These are phyloP conservation scores for Temnothorax unifasciatus DNA, from an alignment of 2,888 invertebrate genomes.

Conservation along the genomic window DNA sequence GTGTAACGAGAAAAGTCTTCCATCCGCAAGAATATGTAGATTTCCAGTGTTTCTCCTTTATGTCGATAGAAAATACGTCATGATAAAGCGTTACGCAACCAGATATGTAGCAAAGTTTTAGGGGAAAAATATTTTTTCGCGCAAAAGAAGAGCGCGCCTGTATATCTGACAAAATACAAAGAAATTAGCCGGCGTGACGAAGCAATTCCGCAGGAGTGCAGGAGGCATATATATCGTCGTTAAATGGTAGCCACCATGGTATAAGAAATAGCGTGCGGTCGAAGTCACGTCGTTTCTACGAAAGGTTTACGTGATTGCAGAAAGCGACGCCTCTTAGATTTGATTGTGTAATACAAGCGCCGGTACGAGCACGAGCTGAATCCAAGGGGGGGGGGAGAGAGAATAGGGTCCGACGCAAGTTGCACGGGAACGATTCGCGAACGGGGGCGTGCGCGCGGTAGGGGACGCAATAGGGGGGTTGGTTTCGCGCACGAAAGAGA, in stretches of 20 bases:
- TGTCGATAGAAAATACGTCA: conserved; percentile 5
- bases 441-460: not conserved
- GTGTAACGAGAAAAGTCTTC: not conserved
- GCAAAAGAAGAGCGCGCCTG: not conserved
- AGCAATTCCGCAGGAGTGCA: conserved; percentile 42
- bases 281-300: conserved; percentile 63
- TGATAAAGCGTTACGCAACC: conserved; percentile 38
- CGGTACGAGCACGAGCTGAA: conserved; percentile 38
- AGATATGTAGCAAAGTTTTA: conserved; percentile 2
- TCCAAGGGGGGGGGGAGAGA: conserved; percentile 46
- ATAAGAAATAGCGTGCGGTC: conserved; percentile 69
- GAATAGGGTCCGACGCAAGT: conserved; percentile 33
- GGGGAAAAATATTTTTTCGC: conserved; percentile 33
- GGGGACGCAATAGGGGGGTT: not conserved
- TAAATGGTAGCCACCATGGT: conserved; percentile 61
- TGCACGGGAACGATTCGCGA: conserved; percentile 42
- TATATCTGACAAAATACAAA: conserved; percentile 29
- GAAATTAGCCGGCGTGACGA: conserved; percentile 56
- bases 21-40: not conserved
- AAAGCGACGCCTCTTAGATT: conserved; percentile 70
- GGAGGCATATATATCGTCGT: conserved; percentile 47
- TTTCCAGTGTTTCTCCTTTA: not conserved
- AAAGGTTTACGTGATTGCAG: conserved; percentile 67
- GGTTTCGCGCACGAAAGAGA: conserved; percentile 42
- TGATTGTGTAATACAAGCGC: conserved; percentile 70